Evolutionary conservation across 2,113 vertebrate species (phyloP).

Genomic region (Burhinus oedicnemus): DNA sequence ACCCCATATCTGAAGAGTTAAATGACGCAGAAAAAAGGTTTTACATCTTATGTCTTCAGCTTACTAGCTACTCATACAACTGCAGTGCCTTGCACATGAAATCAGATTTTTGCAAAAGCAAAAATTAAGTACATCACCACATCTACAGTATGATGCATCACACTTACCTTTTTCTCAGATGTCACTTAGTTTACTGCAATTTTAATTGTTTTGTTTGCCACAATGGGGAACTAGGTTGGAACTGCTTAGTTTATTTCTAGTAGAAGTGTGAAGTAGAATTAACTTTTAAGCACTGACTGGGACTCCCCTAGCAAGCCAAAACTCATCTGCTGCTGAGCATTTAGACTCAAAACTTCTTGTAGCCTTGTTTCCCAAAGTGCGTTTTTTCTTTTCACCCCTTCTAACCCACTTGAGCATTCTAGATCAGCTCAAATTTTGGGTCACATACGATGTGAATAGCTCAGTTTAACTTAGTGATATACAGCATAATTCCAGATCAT

Average conservation of each 20-base stretch:
- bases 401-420: not conserved
- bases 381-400: not conserved
- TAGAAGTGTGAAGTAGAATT: not conserved
- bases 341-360: not conserved
- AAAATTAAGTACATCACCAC: not conserved
- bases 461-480: not conserved
- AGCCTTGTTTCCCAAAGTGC: not conserved
- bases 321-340: not conserved
- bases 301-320: not conserved
- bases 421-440: not conserved
- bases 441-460: not conserved
- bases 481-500: not conserved
- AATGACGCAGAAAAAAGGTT: not conserved
- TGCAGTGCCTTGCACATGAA: conserved; percentile 55
- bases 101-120: not conserved
- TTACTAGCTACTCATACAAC: not conserved
- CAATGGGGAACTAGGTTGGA: not conserved
- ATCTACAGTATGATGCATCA: too few relatives aligned
- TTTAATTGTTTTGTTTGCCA: not conserved
- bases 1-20: not conserved
- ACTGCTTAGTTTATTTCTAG: not conserved
- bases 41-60: not conserved
- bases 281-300: not conserved
- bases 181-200: not conserved
- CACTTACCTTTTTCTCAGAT: not conserved